Base-by-base conservation (phyloP, 2,113 vertebrate species). In the Apteryx owenii region DNA sequence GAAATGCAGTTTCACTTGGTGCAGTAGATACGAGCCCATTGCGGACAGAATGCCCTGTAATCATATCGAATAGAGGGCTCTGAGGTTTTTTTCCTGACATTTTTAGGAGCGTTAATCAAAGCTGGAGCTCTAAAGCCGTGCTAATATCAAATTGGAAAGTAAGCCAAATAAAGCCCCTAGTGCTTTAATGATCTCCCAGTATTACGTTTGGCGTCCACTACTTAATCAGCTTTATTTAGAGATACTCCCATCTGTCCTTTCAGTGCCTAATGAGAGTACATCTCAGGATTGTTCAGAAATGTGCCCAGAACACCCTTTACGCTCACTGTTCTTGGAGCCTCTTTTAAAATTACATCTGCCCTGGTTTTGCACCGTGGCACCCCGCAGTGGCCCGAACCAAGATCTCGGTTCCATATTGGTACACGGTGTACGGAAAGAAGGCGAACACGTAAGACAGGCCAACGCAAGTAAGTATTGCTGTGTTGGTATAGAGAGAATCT, bases 131-230 rank as follows among this genome's bases (percentile, higher is more conserved):
- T 91, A 70, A 85, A 88, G 61, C 91, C 82, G 53, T 10, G 6
- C 78, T 48, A 42, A 33, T 82, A 69, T 85, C 71, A 62, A 95
- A 83, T 4, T 82, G 89, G 81, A 92, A 93, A 93, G 84, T 70
- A 77, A 94, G 94, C 89, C 95, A 91, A 96, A 91, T 94, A 21
- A 93, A 92, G 81, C 71, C 70, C 50, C 4, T 12, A 46, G 86
- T 9, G 5, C 70, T 89, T 87, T 62, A 61, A 58, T 70, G 66
- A 91, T 85, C 70, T 93, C 86, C 70, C 66, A 61, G 18, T 20
- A 53, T 90, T 61, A 22, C 44, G 69, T 10, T 80, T 76, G 79
- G 53, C 7, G 2, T 54, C 81, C 44, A 66, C 53, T 51, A 53
- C 50, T 87, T 91, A 77, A 77, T 92, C 89, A 92, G 75, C 53